A percentile compares a stretch with the other conserved stretches of the same genome.
Evolutionary conservation across 2,797 vertebrate species (phyloP).

Genomic region (Calcarius lapponicus): DNA sequence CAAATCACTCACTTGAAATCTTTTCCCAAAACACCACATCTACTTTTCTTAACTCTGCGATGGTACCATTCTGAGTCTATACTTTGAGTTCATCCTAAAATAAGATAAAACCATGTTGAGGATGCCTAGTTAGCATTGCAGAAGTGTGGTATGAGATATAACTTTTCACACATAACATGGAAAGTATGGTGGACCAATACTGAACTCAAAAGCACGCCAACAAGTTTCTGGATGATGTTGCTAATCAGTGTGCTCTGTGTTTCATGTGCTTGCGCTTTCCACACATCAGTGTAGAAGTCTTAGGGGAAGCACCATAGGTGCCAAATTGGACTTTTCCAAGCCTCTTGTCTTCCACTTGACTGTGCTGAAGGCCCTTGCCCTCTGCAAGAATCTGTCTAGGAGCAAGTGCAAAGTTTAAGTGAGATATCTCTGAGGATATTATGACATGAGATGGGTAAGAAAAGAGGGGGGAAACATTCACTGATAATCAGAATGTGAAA

Average conservation of each 20-base stretch:
- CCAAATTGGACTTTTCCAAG: neutral
- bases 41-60: neutral
- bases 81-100: neutral
- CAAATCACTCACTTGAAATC: neutral
- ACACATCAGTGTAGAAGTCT: neutral
- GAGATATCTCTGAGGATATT: neutral
- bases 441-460: neutral
- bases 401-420: neutral
- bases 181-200: neutral
- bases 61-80: neutral
- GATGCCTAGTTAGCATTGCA: neutral
- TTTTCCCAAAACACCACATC: neutral
- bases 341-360: neutral
- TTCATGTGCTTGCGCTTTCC: neutral
- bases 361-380: neutral
- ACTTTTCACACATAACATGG: neutral
- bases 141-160: neutral
- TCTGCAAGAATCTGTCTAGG: neutral
- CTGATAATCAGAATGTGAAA: neutral
- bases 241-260: neutral
- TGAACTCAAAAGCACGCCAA: neutral
- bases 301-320: neutral
- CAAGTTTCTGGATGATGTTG: neutral
- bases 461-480: neutral
- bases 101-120: neutral